Evolutionary conservation across 2,113 vertebrate genomes (phyloP), one percentile per base, ranked within the genome.

Genomic region (Notarius lentiginosus): DNA sequence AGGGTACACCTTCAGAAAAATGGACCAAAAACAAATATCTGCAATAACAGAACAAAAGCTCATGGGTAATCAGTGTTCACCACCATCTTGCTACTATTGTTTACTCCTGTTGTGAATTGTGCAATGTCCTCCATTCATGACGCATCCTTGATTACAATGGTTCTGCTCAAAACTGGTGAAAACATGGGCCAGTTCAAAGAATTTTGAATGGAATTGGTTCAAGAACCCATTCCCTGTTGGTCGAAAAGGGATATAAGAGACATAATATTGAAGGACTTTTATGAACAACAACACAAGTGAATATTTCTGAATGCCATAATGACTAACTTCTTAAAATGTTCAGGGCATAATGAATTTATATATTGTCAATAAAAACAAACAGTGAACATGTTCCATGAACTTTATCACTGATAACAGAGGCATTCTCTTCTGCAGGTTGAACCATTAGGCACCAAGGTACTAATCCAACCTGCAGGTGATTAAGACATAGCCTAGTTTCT

Each of bases 391-490:
- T 76, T 27, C 14, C 14, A 56, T n/a, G 5, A 79, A 55, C 75
- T 51, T 1, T 14, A 12, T 51, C 73, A 75, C 8, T 27, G 12
- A 7, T 27, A 27, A 27, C 1, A 77, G 12, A 24, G 9, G 27
- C 14, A 27, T 55, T 77, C 49, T 55, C 34, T 3, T 72, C 34
- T 72, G 30, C 7, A 7, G 68, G 70, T 20, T 11, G 41, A 73
- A 73, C 70, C 34, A 49, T 49, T 22, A 73, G 70, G 10, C 22
- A 76, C 24, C 47, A 15, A 14, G 49, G 49, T 15, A 84, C 20
- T 34, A 41, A 49, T 84, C 68, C 34, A 84, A 75, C 83, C 53
- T 84, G 12, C 7, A n/a, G 55, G 15, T 56, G 53, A 84, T 47
- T 10, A 72, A 79, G 11, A 49, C 20, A 84, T 75, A 34, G 20